A percentile compares a stretch with the other conserved stretches of the same genome.
Evolutionary conservation across 1,140 invertebrate genomes (phyloP).

Genomic region (Camponotus pennsylvanicus): DNA sequence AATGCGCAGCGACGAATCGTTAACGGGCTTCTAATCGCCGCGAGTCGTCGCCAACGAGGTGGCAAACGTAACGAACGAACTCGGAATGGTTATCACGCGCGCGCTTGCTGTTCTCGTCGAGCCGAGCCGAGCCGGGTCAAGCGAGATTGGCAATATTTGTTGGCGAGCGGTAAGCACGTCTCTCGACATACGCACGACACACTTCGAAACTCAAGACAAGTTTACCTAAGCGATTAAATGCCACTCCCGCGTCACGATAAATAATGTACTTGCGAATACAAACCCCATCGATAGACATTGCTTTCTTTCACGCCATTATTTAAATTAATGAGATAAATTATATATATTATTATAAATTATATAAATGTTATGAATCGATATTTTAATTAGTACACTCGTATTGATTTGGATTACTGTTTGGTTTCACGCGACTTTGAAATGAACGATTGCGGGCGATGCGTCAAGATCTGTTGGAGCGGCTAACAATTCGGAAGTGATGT

Average conservation of each 20-base stretch:
- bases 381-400: neutral
- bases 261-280: neutral
- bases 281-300: too few relatives aligned
- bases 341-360: too few relatives aligned
- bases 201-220: neutral
- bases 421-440: neutral
- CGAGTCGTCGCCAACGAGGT: neutral
- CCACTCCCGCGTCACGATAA: neutral
- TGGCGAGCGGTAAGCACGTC: constrained; percentile 21
- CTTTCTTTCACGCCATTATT: neutral
- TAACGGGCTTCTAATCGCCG: constrained; percentile 59
- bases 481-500: constrained; percentile 68
- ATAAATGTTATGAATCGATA: neutral
- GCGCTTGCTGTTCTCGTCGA: constrained; percentile 26
- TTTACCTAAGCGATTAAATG: constrained; percentile 20
- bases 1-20: constrained; percentile 46
- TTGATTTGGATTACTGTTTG: neutral
- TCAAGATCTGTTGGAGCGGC: constrained; percentile 43
- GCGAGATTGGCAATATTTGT: constrained; percentile 57
- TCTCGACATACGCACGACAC: neutral
- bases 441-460: constrained; percentile 26
- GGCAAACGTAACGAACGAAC: constrained; percentile 34
- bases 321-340: constrained; percentile 4
- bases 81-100: constrained; percentile 45
- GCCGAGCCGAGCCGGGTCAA: constrained; percentile 20